These are phyloP conservation scores for Sycobia sp. DNA, from an alignment of 1,140 invertebrate species.

Conservation along the genomic window DNA sequence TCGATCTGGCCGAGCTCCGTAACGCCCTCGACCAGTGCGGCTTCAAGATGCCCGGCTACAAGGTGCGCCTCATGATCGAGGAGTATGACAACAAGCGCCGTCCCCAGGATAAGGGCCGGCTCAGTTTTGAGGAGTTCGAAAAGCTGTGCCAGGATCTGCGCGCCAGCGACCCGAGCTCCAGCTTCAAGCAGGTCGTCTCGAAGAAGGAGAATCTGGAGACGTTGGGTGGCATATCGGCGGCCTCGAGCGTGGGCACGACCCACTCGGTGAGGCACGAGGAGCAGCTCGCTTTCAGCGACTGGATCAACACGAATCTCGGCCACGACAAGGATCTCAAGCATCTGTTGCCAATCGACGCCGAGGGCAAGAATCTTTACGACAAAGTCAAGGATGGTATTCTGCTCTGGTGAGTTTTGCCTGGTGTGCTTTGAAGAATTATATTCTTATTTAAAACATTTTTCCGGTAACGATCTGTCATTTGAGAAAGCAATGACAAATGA, in stretches of 20 bases:
- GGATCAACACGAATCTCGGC: conserved; percentile 95
- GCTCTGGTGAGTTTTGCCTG: conserved; percentile 76
- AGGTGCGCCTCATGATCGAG: conserved; percentile 88
- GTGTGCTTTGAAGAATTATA: no score
- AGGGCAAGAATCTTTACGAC: conserved; percentile 88
- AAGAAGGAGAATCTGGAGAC: conserved; percentile 93
- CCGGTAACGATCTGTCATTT: no score
- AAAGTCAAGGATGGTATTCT: conserved; percentile 96
- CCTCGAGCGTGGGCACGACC: conserved; percentile 91
- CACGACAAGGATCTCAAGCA: conserved; percentile 88
- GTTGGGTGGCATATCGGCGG: conserved; percentile 91
- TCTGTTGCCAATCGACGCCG: conserved; percentile 87
- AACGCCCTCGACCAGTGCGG: conserved; percentile 87
- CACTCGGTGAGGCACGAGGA: conserved; percentile 94
- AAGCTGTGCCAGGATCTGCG: conserved; percentile 88
- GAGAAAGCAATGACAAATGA: no score
- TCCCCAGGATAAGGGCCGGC: conserved; percentile 73
- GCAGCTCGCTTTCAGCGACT: conserved; percentile 97
- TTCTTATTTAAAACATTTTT: no score
- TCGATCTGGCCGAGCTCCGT: conserved; percentile 87
- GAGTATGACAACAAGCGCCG: conserved; percentile 79
- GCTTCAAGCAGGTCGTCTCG: conserved; percentile 90
- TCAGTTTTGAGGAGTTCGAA: conserved; percentile 87
- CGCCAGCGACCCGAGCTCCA: conserved; percentile 83
- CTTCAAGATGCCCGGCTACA: conserved; percentile 92